Evolutionary conservation across 2,113 vertebrate species (phyloP), one percentile per base, ranked within the genome.

Genomic region (Anarhynchus alexandrinus): DNA sequence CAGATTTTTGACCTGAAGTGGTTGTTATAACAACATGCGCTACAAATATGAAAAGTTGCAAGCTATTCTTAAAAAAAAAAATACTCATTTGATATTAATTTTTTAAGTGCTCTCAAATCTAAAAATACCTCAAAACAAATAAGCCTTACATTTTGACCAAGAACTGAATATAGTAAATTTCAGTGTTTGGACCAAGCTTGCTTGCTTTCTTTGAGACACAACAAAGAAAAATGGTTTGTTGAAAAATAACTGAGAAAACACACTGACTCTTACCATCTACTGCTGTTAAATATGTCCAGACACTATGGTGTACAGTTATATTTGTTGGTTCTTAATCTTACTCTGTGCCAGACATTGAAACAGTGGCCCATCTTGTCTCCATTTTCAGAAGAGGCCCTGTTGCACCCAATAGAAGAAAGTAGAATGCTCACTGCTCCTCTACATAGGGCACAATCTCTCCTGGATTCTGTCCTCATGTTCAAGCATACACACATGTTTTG

Each of bases 211-310:
- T 79, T 45, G 58, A 93, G 58, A 88, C 14, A 42, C 49, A 86
- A 72, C 36, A 54, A 85, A 90, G 80, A 94, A 83, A 87, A 93
- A 96, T 38, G 36, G 34, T 30, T 82, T 86, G 58, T 43, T 96
- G 93, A 90, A 92, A 95, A 96, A 70, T n/a, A 95, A 84, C 71
- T 36, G 59, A 90, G 76, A 90, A 96, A 97, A 90, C 79, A 72
- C 74, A 62, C 34, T 58, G 66, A 62, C 77, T 94, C 77, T 38
- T 64, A 81, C 64, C 21, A 91, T 66, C 64, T 83, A 30, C 36
- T 86, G n/a, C 81, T 90, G 66, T 73, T 83, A 95, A 90, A 62
- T 77, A 77, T 17, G n/a, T 72, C 74, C 79, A 88, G 67, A 90
- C 55, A 54, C 22, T 27, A 27, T 6, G 6, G 21, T 58, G 25